A percentile compares a stretch with the other conserved stretches of the same genome.
Evolutionary conservation across 2,113 vertebrate species (phyloP).

Genomic region (Percopsis transmontana): DNA sequence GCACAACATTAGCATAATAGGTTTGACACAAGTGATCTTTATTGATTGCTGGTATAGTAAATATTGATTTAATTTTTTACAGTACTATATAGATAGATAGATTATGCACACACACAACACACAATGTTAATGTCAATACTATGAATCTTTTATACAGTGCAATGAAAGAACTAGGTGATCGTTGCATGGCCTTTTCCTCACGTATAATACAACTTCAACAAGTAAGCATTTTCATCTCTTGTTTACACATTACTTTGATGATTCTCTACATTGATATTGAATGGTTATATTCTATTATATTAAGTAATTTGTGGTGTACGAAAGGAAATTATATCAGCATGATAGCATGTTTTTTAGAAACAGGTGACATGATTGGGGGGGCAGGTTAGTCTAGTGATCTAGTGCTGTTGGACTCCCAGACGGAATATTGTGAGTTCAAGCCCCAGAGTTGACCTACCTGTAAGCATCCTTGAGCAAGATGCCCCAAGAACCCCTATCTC

Average conservation of each 20-base stretch:
- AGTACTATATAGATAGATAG: no score
- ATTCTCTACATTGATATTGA: background rate
- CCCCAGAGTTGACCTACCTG: no score
- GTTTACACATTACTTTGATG: background rate
- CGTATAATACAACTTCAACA: slow-evolving; percentile 65
- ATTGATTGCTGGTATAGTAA: background rate
- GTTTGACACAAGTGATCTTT: background rate
- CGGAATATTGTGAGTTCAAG: no score
- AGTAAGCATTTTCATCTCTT: slow-evolving; percentile 37
- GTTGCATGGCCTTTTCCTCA: slow-evolving; percentile 63
- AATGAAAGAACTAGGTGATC: slow-evolving; percentile 63
- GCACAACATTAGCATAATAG: background rate
- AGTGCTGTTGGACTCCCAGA: no score
- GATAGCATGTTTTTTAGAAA: no score
- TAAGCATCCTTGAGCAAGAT: no score
- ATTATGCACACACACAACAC: background rate
- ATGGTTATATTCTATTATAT: background rate
- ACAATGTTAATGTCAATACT: background rate
- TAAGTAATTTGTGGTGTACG: background rate
- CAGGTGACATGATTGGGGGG: no score
- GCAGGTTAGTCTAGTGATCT: no score
- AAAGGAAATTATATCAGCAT: no score
- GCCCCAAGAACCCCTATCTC: no score
- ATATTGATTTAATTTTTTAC: background rate
- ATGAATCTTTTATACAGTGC: slow-evolving; percentile 40